Evolutionary conservation across 2,888 invertebrate species (phyloP), one percentile per base, ranked within the genome.

Genomic region (Blastobasis adustella): DNA sequence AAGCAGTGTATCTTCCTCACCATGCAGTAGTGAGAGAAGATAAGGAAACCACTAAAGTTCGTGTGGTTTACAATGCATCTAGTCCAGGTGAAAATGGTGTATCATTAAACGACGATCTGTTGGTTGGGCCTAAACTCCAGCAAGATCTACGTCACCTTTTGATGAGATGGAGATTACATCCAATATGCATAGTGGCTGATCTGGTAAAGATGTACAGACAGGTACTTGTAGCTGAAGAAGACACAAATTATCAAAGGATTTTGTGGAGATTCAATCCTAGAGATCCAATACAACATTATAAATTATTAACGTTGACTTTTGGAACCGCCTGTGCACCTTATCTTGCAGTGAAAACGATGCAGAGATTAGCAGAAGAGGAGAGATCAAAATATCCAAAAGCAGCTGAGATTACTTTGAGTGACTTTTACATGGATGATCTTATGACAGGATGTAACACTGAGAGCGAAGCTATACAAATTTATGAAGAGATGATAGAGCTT

Each of bases 171-270:
- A 46, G 58, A 6, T 2, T 5, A 4, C 23, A 51, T 39, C 47
- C 40, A 1, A 54, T 60, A 6, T 47, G 49, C 37, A 37, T 60
- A 3, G 10, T 49, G 7, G 55, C 57, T 2, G 58, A 60, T 46
- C 55, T 64, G 8, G 47, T 53, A n/a, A 62, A 70, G 56, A 70
- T 70, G 66, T 70, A 65, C 44, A 46, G 55, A 4, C 57, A 57
- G 46, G 46, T 58, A 4, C 45, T 10, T 8, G 49, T 58, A 6
- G 10, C 8, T 9, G 23, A 49, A 5, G 40, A 47, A 37, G 47
- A 56, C 37, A n/a, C 40, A 5, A 49, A 54, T 10, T 55, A 48
- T n/a, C n/a, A 58, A 40, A 10, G 56, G n/a, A n/a, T n/a, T n/a
- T n/a, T n/a, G n/a, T n/a, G n/a, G n/a, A n/a, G n/a, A n/a, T n/a